Conservation (phyloP, 2,888 invertebrate genomes). For the Drosophila subsilvestris region DNA sequence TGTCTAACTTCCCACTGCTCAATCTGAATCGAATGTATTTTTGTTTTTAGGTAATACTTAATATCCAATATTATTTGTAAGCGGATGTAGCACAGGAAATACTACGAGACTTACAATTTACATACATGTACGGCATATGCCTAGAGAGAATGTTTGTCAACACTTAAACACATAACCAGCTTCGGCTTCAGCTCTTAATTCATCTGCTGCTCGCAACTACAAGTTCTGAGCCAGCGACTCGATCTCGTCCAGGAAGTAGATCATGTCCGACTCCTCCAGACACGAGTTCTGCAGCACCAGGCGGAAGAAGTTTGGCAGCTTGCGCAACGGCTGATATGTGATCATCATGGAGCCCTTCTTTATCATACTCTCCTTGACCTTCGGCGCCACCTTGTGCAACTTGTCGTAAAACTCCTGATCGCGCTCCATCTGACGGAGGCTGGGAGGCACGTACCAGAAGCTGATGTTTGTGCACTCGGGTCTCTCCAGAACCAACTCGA, state of each 20-base stretch:
- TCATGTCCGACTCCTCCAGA: constrained; percentile 92
- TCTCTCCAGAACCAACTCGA: constrained; percentile 89
- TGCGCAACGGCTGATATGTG: constrained; percentile 95
- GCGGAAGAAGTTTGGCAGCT: constrained; percentile 96
- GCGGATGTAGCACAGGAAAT: constrained; percentile 17
- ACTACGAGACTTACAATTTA: constrained; percentile 14
- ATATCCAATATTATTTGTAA: constrained; percentile 27
- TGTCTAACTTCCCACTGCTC: background rate
- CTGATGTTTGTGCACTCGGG: constrained; percentile 98
- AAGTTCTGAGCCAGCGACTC: constrained; percentile 92
- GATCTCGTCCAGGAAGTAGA: constrained; percentile 94
- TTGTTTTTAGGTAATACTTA: constrained; percentile 34
- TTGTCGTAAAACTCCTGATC: constrained; percentile 87
- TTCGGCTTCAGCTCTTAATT: constrained; percentile 14
- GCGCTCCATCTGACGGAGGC: constrained; percentile 85
- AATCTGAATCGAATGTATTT: constrained; percentile 35
- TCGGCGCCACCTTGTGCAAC: constrained; percentile 93
- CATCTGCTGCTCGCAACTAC: constrained; percentile 4
- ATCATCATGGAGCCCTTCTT: constrained; percentile 97
- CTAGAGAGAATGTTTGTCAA: constrained; percentile 63
- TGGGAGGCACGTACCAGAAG: constrained; percentile 97
- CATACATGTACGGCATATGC: constrained; percentile 43
- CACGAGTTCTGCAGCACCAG: constrained; percentile 96
- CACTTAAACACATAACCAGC: constrained; percentile 33
- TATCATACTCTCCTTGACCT: constrained; percentile 97